Evolutionary conservation across 2,888 invertebrate species (phyloP), one percentile per base, ranked within the genome.

Genomic region (Nemotelus nigrinus): DNA sequence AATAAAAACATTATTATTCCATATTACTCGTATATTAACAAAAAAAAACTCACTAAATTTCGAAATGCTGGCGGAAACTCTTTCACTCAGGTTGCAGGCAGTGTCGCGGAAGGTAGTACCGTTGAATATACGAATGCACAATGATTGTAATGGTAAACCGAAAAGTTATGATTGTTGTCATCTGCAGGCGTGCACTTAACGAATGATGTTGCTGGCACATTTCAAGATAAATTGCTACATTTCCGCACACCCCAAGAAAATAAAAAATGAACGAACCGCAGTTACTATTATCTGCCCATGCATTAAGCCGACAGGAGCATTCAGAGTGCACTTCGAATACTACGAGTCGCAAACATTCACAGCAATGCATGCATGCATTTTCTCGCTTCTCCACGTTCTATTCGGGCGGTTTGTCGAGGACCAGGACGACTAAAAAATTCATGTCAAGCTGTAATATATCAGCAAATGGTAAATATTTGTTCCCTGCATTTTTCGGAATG

Each of bases 141-240:
- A 43, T 50, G 50, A 60, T 47, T 77, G 60, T 50, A 47, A 77
- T 79, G 80, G 80, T 79, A 79, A 80, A 79, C 79, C 80, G 72
- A 72, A 77, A 79, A 80, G 78, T 80, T 80, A 79, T 80, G 78
- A 79, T 80, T 78, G 78, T 78, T 80, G 80, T 80, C 80, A 79
- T 80, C 77, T 80, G 74, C 80, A 80, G 74, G 63, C 78, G 77
- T 80, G 79, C 78, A 79, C 79, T 78, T 78, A 79, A 79, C 80
- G 78, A 77, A 79, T 80, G 78, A 80, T 78, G 80, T 70, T 78
- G 80, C 64, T 80, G 78, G 80, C 80, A 80, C 53, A 80, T 80
- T 80, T 80, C 78, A 79, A 80, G 80, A 80, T 80, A 80, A 80
- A 80, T 80, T 80, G 80, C 78, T 70, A 79, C 80, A 80, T 80